A percentile compares a stretch with the other conserved stretches of the same genome.
phyloP scores from a whole-genome alignment of 2,888 invertebrate species.

The Meiosimyza decipiens region DNA sequence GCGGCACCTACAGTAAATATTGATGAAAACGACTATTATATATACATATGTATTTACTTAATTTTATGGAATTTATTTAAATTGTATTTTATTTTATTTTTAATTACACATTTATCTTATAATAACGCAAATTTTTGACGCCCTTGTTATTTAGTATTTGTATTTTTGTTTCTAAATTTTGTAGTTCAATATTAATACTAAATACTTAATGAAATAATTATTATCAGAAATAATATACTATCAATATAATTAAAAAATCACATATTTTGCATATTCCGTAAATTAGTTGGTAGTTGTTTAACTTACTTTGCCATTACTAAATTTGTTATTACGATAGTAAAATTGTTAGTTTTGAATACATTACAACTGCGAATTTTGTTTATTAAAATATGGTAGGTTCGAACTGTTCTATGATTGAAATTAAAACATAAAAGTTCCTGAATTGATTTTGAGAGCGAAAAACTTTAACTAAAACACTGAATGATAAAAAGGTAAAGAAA shows the following conservation, averaged over 20 bases:
- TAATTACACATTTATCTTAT: constrained; percentile 31
- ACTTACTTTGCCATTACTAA: constrained; percentile 17
- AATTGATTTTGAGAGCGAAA: neutral
- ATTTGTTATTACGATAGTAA: too few relatives aligned
- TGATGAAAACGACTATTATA: too few relatives aligned
- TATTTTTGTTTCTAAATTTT: neutral
- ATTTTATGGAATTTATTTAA: constrained; percentile 29
- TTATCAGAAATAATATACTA: constrained; percentile 37
- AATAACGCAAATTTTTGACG: constrained; percentile 15
- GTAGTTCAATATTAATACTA: constrained; percentile 20
- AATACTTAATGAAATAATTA: constrained; percentile 32
- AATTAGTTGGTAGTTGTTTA: constrained; percentile 41
- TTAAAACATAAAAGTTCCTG: neutral
- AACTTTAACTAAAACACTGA: neutral
- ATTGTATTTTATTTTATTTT: neutral
- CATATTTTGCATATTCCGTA: constrained; percentile 49
- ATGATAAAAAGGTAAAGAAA: too few relatives aligned
- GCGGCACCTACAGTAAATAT: too few relatives aligned
- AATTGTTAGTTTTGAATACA: neutral
- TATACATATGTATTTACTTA: neutral
- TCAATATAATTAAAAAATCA: constrained; percentile 50
- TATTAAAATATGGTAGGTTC: neutral
- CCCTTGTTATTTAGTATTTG: constrained; percentile 17
- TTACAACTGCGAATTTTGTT: neutral
- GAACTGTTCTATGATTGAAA: neutral